phyloP scores from a whole-genome alignment of 92 coral and sea anemone genomes.

The Nematostella vectensis region DNA sequence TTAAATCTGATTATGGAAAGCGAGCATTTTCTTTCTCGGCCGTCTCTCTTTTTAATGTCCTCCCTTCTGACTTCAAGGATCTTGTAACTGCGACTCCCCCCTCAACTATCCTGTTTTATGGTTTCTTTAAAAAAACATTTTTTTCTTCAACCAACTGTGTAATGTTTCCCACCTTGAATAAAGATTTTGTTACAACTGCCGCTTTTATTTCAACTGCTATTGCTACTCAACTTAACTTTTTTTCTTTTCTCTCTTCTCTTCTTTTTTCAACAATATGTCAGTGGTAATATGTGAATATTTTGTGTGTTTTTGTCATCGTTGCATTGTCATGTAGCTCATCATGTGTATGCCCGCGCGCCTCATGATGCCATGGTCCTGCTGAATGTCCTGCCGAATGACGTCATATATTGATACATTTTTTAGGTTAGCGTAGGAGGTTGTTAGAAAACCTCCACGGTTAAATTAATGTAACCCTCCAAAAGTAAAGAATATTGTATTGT shows the following conservation, averaged over 20 bases:
- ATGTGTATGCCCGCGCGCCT: not conserved
- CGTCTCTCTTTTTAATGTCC: not conserved
- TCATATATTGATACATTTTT: too few species aligned
- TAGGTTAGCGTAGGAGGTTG: not conserved
- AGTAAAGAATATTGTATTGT: not conserved
- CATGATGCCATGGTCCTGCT: too few species aligned
- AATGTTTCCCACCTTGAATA: not conserved
- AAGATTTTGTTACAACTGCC: not conserved
- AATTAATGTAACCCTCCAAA: not conserved
- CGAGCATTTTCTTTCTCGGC: not conserved
- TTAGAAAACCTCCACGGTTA: not conserved
- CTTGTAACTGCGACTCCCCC: not conserved
- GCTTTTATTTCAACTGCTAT: not conserved
- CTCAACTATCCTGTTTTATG: too few species aligned
- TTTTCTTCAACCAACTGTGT: not conserved
- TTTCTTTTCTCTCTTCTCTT: not conserved
- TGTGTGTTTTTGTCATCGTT: not conserved
- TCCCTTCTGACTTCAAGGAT: not conserved
- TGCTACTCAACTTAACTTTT: not conserved
- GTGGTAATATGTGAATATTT: not conserved
- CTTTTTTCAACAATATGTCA: not conserved
- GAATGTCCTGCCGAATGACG: too few species aligned
- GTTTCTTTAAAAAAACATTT: too few species aligned
- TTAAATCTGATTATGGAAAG: not conserved
- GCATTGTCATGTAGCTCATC: not conserved